phyloP scores from a whole-genome alignment of 2,113 vertebrate genomes.

The Anser cygnoides region DNA sequence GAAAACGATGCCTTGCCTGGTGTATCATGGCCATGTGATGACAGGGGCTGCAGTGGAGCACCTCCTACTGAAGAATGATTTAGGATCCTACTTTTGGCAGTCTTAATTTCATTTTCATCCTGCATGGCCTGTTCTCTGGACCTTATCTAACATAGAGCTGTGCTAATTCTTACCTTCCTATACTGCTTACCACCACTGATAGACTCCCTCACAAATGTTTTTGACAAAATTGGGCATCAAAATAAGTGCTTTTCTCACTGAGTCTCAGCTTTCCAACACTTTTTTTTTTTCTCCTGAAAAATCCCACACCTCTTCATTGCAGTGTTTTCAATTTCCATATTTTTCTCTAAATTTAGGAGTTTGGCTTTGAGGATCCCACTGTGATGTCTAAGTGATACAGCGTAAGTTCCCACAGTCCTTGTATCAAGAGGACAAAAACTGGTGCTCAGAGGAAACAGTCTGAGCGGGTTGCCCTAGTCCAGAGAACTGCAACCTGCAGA shows the following conservation, averaged over 20 bases:
- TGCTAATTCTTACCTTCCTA: background rate
- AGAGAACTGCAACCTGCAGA: background rate
- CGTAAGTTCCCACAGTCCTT: background rate
- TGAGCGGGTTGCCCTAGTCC: background rate
- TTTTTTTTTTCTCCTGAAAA: background rate
- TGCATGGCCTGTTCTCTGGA: background rate
- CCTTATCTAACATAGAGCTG: background rate
- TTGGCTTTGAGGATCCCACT: background rate
- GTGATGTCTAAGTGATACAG: background rate
- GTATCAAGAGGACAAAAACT: background rate
- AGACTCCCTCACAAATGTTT: background rate
- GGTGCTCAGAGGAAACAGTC: background rate
- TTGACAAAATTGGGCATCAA: constrained; percentile 11
- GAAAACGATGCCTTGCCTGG: background rate
- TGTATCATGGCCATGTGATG: background rate
- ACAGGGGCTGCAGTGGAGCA: background rate
- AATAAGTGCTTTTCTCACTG: constrained; percentile 39
- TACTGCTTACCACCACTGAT: background rate
- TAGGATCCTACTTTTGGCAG: background rate
- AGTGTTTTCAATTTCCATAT: constrained; percentile 23
- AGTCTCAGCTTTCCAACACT: constrained; percentile 29
- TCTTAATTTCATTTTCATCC: background rate
- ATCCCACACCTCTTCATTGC: background rate
- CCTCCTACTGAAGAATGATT: background rate
- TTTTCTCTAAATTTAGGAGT: background rate